Conservation (phyloP, 2,888 invertebrate genomes). For the Cosmia trapezina region DNA sequence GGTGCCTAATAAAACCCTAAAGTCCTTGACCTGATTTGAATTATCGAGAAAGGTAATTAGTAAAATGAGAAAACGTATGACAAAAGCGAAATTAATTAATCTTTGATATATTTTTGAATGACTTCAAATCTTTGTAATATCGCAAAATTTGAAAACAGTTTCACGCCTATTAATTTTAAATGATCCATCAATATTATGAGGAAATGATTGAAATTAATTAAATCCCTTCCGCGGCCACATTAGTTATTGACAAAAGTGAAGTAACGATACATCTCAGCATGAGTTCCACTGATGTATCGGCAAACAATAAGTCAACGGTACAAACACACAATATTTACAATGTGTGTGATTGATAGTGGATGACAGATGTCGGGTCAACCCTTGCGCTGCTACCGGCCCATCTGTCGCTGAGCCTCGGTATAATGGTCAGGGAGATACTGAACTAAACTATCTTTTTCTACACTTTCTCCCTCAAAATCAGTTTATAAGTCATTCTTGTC, state of each 20-base stretch:
- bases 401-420: slow-evolving; percentile 79
- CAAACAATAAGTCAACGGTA: slow-evolving; percentile 84
- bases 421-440: slow-evolving; percentile 74
- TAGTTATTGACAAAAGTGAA: slow-evolving; percentile 69
- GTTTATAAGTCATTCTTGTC: slow-evolving; percentile 49
- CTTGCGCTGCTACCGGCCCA: slow-evolving; percentile 79
- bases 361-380: slow-evolving; percentile 87
- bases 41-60: not conserved
- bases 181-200: slow-evolving; percentile 51
- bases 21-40: not conserved
- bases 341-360: slow-evolving; percentile 85
- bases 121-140: not conserved
- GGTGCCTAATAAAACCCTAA: not conserved
- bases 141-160: not conserved
- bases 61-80: not conserved
- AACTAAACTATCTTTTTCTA: slow-evolving; percentile 52
- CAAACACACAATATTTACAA: slow-evolving; percentile 85
- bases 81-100: not conserved
- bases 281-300: slow-evolving; percentile 76
- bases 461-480: slow-evolving; percentile 68
- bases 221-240: slow-evolving; percentile 62
- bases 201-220: slow-evolving; percentile 64
- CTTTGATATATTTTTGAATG: not conserved
- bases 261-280: slow-evolving; percentile 79
- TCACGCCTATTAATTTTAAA: slow-evolving; percentile 37